Percentiles rank a stretch among this genome's conserved stretches.
Evolutionary conservation across 2,113 vertebrate genomes (phyloP).

Genomic region (Mesitornis unicolor): DNA sequence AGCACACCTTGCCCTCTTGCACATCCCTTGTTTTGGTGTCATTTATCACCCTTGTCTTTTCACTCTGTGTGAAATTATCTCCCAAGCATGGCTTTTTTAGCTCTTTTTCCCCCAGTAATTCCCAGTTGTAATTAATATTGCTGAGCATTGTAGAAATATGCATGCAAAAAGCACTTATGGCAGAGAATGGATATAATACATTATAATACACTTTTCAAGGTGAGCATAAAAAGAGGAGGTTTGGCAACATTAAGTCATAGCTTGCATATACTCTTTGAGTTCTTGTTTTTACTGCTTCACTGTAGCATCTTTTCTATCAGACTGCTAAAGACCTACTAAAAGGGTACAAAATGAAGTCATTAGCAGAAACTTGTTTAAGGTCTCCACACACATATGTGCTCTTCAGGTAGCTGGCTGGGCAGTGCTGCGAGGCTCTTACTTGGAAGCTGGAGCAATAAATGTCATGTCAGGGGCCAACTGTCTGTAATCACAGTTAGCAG

Average conservation of each 20-base stretch:
- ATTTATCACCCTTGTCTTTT: not conserved
- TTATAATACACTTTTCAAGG: not conserved
- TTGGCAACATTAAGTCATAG: not conserved
- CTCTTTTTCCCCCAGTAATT: not conserved
- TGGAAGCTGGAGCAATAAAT: constrained; percentile 55
- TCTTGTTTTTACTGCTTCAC: not conserved
- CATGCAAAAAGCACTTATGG: not conserved
- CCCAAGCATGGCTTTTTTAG: not conserved
- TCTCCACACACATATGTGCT: constrained; percentile 50
- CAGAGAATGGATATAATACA: not conserved
- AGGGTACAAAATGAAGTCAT: constrained; percentile 37
- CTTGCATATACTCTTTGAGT: not conserved
- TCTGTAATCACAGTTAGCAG: constrained; percentile 75
- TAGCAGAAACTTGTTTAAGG: constrained; percentile 50
- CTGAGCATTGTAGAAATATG: not conserved
- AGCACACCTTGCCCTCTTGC: not conserved
- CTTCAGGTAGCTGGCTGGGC: constrained; percentile 67
- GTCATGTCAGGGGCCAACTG: constrained; percentile 71
- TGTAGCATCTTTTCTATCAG: not conserved
- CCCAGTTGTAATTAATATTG: not conserved
- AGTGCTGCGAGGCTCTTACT: constrained; percentile 46
- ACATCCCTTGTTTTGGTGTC: not conserved
- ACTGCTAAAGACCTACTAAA: constrained; percentile 40
- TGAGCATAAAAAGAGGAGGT: not conserved
- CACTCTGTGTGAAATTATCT: not conserved